Base-by-base conservation (phyloP, 2,113 vertebrate species). In the Osmerus mordax region DNA sequence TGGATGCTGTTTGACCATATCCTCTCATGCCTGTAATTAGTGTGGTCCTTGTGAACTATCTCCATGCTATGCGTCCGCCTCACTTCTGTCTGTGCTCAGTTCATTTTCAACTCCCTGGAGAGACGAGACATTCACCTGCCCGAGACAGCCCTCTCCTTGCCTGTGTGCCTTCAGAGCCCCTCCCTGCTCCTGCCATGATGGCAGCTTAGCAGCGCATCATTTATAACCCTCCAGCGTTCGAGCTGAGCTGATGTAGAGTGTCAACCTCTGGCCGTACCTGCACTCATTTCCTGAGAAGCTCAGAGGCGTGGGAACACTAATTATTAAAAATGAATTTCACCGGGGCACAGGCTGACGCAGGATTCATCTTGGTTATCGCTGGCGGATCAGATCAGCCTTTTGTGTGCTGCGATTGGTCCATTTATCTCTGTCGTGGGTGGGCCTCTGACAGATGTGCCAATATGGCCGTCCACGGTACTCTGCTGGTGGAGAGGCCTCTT, bases 361-460 rank as follows among this genome's bases (percentile, higher is more conserved):
- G 89, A 89, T 87, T 91, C 86, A 90, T 87, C 86, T 82, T 88
- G 82, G 86, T 91, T 90, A 87, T 89, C 88, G 84, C 86, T 89
- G 80, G 82, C 85, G 87, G 87, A 90, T 91, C 85, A 83, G 87
- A 89, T 92, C 84, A 86, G 78, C 77, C 83, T 47, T 87, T 90
- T 75, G 77, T 86, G 81, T 86, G 76, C 85, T 84, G 83, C 78
- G 86, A 90, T 90, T 81, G 84, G 86, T 81, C 83, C 80, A 90
- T 92, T 89, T 90, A 81, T 90, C 90, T 88, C 86, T 89, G 89
- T 92, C 90, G 86, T 75, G 82, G 86, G 89, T 82, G 83, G 86
- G 80, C 87, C 75, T 76, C 83, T 90, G 92, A 92, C 87, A 89
- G 92, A 92, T 91, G 87, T 90, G 88, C 88, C 91, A 91, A 91